These are phyloP conservation scores for Scolopax bukidnonensis DNA, from an alignment of 2,797 vertebrate genomes.

Conservation along the genomic window DNA sequence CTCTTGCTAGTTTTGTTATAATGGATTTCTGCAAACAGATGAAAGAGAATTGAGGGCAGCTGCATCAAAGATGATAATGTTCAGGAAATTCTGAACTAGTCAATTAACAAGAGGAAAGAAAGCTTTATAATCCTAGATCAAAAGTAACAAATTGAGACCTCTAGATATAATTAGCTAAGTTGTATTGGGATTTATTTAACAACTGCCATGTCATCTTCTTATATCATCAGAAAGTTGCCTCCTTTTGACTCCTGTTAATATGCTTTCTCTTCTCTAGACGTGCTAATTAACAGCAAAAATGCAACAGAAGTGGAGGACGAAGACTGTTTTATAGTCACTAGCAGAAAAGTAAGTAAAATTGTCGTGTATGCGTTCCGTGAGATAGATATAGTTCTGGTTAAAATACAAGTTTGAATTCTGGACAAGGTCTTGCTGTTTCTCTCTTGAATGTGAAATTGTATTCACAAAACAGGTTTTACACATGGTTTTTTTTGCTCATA, in stretches of 20 bases:
- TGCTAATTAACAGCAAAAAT: slow-evolving; percentile 32
- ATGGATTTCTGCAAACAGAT: not conserved
- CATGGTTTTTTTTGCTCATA: not conserved
- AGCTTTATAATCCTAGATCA: slow-evolving; percentile 52
- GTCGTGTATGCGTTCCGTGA: not conserved
- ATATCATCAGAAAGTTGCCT: slow-evolving; percentile 16
- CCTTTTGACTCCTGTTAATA: slow-evolving; percentile 39
- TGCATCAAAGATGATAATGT: slow-evolving; percentile 1
- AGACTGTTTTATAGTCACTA: not conserved
- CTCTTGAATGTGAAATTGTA: not conserved
- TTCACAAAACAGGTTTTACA: not conserved
- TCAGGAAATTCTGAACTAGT: slow-evolving; percentile 31
- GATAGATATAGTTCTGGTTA: not conserved
- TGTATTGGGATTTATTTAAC: slow-evolving; percentile 67
- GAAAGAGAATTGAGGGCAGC: not conserved
- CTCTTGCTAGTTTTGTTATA: not conserved
- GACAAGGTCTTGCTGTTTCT: not conserved
- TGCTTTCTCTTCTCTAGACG: not conserved
- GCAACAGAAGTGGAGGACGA: not conserved
- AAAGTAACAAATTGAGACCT: slow-evolving; percentile 50
- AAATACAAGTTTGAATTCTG: not conserved
- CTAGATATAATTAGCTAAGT: slow-evolving; percentile 41
- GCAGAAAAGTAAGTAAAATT: slow-evolving; percentile 14
- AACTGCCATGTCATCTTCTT: slow-evolving; percentile 15
- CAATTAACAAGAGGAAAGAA: slow-evolving; percentile 37